Evolutionary conservation across 2,888 invertebrate genomes (phyloP).

Genomic region (Fragum sueziense): DNA sequence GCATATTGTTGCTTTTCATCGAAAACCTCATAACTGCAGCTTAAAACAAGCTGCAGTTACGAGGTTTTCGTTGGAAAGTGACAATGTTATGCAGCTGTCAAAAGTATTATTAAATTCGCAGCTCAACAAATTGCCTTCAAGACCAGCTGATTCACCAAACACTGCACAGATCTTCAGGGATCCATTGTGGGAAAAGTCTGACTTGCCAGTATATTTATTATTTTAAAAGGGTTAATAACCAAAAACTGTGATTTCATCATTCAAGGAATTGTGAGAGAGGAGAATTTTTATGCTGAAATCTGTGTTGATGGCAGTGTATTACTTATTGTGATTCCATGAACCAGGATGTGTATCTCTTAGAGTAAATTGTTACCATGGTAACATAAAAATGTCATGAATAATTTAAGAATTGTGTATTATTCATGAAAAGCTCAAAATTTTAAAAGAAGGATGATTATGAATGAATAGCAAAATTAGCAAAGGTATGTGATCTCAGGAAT

Average conservation of each 20-base stretch:
- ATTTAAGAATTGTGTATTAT: neutral
- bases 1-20: too few relatives aligned
- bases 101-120: too few relatives aligned
- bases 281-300: neutral
- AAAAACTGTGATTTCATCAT: conserved; percentile 8
- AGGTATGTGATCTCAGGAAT: conserved; percentile 10
- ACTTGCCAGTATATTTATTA: conserved; percentile 24
- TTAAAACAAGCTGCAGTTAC: too few relatives aligned
- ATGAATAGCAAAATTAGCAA: neutral
- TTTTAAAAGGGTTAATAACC: neutral
- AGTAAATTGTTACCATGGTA: neutral
- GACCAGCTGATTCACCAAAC: too few relatives aligned
- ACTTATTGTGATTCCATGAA: conserved; percentile 8
- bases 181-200: neutral
- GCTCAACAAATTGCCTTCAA: too few relatives aligned
- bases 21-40: too few relatives aligned
- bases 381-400: neutral
- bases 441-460: neutral
- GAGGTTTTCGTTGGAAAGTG: too few relatives aligned
- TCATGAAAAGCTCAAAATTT: neutral
- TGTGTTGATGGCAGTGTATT: conserved; percentile 8
- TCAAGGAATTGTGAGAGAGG: neutral
- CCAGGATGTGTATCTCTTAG: neutral
- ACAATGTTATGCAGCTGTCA: too few relatives aligned
- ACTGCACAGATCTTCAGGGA: conserved; percentile 1